Percentiles rank a stretch among this genome's conserved stretches.
Conservation (phyloP, 2,888 invertebrate genomes). For the Megamerina dolium region DNA sequence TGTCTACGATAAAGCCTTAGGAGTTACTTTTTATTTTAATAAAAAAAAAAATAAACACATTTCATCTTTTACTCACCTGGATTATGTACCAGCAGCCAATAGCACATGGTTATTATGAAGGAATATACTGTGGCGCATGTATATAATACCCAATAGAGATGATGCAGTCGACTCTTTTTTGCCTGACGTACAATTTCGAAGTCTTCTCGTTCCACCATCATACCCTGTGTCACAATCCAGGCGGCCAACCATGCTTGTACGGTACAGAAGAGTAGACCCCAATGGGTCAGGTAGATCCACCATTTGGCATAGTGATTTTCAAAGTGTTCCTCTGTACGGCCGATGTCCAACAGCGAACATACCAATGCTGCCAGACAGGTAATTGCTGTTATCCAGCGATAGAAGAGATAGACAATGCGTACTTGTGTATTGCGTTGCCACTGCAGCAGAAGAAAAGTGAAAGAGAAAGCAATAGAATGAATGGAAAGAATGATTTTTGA, state of each 20-base stretch:
- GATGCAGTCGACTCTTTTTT: conserved; percentile 47
- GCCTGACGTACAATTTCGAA: conserved; percentile 49
- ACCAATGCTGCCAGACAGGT: conserved; percentile 49
- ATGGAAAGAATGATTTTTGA: background rate
- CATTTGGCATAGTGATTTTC: conserved; percentile 50
- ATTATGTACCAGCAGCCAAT: conserved; percentile 59
- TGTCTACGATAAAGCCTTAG: too few relatives aligned
- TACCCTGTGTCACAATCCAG: conserved; percentile 50
- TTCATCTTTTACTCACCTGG: conserved; percentile 54
- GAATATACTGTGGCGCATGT: conserved; percentile 50
- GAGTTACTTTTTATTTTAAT: too few relatives aligned
- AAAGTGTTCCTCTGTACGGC: conserved; percentile 48
- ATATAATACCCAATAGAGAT: conserved; percentile 48
- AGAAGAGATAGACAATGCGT: conserved; percentile 49
- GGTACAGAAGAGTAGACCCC: conserved; percentile 48
- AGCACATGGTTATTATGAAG: conserved; percentile 49
- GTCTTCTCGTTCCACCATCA: conserved; percentile 51
- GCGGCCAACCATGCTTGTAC: conserved; percentile 49
- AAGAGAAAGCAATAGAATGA: conserved; percentile 7
- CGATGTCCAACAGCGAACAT: conserved; percentile 48
- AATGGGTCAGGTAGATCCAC: conserved; percentile 51
- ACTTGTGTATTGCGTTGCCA: conserved; percentile 50
- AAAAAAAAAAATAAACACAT: too few relatives aligned
- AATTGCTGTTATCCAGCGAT: conserved; percentile 50
- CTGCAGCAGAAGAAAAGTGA: conserved; percentile 23